phyloP scores from a whole-genome alignment of 2,888 invertebrate species.

The Tetramorium bicarinatum region DNA sequence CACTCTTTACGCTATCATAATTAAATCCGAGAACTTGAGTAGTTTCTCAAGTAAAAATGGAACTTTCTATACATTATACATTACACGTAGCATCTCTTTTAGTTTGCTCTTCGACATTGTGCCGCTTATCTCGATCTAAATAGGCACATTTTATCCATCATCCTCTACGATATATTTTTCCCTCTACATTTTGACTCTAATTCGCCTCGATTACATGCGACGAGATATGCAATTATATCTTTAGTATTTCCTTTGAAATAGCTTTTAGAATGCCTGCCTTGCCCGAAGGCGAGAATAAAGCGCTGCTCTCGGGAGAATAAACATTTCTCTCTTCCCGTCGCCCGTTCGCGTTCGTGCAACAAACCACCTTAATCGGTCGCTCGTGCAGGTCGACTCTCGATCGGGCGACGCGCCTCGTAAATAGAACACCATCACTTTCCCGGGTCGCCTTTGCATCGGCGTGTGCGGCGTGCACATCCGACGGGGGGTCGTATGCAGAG shows the following conservation, averaged over 20 bases:
- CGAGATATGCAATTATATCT: not conserved
- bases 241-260: not conserved
- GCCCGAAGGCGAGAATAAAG: slow-evolving; percentile 27
- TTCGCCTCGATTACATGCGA: not conserved
- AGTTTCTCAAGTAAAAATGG: not conserved
- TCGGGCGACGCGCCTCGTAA: slow-evolving; percentile 42
- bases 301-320: slow-evolving; percentile 1
- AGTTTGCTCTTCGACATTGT: not conserved
- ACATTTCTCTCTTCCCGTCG: not conserved
- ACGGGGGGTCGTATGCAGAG: slow-evolving; percentile 19
- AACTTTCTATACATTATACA: not conserved
- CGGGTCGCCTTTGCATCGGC: slow-evolving; percentile 36
- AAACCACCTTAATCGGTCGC: slow-evolving; percentile 30
- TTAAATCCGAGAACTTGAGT: not conserved
- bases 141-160: not conserved
- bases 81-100: not conserved
- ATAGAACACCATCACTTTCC: slow-evolving; percentile 46
- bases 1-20: not conserved
- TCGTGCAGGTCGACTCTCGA: slow-evolving; percentile 45
- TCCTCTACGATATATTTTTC: not conserved
- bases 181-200: slow-evolving; percentile 1
- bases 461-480: slow-evolving; percentile 32
- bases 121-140: not conserved
- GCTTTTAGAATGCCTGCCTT: not conserved
- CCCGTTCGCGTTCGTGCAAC: slow-evolving; percentile 31